These are phyloP conservation scores for Diarsia rubi DNA, from an alignment of 2,888 invertebrate species.

Conservation along the genomic window DNA sequence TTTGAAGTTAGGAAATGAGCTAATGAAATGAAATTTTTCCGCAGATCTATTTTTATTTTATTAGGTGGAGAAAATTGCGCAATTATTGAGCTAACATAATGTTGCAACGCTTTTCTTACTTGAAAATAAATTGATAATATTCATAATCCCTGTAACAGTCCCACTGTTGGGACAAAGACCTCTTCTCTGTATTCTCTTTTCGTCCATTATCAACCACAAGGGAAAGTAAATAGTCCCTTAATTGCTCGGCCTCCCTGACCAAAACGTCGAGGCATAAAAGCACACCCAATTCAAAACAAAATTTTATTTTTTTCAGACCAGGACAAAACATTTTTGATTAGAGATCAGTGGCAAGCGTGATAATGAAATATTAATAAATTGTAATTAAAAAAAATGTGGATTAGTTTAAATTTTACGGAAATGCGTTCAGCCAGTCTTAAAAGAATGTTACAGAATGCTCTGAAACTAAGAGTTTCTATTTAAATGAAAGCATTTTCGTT, in stretches of 20 bases:
- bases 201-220: not conserved
- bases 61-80: not conserved
- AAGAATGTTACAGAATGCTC: not conserved
- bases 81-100: not conserved
- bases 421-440: not conserved
- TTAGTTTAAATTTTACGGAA: not conserved
- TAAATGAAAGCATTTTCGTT: too few relatives aligned
- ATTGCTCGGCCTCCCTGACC: too few relatives aligned
- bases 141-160: not conserved
- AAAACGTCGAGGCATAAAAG: too few relatives aligned
- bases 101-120: not conserved
- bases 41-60: not conserved
- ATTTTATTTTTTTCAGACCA: too few relatives aligned
- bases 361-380: not conserved
- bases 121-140: not conserved
- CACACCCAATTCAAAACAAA: too few relatives aligned
- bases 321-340: too few relatives aligned
- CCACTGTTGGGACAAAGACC: not conserved
- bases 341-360: too few relatives aligned
- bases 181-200: not conserved
- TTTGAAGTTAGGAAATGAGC: slow-evolving; percentile 31
- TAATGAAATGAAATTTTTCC: slow-evolving; percentile 9
- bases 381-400: not conserved
- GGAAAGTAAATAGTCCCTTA: too few relatives aligned
- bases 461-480: not conserved